phyloP scores from a whole-genome alignment of 2,888 invertebrate species.

The Taenaris catops region DNA sequence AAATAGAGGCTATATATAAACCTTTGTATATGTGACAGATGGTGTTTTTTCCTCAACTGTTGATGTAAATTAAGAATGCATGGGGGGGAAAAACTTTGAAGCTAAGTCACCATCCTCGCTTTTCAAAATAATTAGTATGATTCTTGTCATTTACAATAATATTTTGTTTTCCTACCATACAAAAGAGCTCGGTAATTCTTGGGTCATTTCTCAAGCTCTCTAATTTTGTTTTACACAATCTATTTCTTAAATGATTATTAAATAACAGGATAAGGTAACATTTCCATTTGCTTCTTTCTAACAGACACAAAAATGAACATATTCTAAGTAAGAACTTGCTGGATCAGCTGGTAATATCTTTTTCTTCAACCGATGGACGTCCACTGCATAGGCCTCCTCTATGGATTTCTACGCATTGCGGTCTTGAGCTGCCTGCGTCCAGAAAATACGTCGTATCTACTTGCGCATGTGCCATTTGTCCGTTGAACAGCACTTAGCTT shows the following conservation, averaged over 20 bases:
- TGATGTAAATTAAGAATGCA: constrained; percentile 83
- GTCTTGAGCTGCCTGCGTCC: too few relatives aligned
- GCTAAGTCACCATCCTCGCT: constrained; percentile 60
- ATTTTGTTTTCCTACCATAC: constrained; percentile 33
- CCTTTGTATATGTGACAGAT: constrained; percentile 82
- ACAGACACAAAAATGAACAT: too few relatives aligned
- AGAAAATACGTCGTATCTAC: constrained; percentile 39
- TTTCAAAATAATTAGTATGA: constrained; percentile 29
- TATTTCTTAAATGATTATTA: constrained; percentile 50
- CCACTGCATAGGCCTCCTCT: too few relatives aligned
- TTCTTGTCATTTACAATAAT: constrained; percentile 26
- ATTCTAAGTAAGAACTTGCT: too few relatives aligned
- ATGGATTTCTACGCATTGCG: too few relatives aligned
- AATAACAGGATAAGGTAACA: constrained; percentile 67
- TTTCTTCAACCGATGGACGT: constrained; percentile 53
- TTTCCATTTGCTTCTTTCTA: constrained; percentile 80
- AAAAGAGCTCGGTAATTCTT: constrained; percentile 48
- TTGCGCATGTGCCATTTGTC: constrained; percentile 41
- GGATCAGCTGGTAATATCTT: too few relatives aligned
- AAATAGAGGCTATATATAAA: constrained; percentile 85
- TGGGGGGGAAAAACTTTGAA: constrained; percentile 74
- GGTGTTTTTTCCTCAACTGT: constrained; percentile 74
- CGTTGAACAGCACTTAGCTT: too few relatives aligned
- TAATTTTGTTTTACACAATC: constrained; percentile 42
- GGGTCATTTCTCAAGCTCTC: constrained; percentile 46